Evolutionary conservation across 2,888 invertebrate species (phyloP).

Genomic region (Nebria brevicollis): DNA sequence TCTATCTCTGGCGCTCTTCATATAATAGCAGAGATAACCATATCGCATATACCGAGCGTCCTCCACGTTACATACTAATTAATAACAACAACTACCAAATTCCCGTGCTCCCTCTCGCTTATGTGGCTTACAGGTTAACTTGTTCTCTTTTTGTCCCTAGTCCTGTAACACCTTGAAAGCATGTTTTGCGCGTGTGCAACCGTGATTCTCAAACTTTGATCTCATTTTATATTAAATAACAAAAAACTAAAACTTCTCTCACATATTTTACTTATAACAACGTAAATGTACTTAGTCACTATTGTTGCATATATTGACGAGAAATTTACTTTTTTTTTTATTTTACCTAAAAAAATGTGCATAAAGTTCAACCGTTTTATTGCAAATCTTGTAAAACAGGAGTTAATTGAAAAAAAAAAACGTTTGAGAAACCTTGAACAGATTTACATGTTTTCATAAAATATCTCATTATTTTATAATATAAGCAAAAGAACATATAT

Average conservation of each 20-base stretch:
- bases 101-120: neutral
- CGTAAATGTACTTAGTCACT: no score
- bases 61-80: constrained; percentile 38
- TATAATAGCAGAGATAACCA: neutral
- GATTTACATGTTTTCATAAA: neutral
- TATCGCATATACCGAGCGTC: neutral
- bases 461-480: neutral
- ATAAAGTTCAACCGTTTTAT: neutral
- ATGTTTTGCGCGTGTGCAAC: neutral
- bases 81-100: constrained; percentile 39
- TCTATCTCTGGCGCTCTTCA: constrained; percentile 32
- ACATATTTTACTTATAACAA: no score
- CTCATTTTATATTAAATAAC: no score
- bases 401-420: neutral
- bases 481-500: neutral
- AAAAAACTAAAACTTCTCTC: no score
- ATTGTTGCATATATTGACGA: no score
- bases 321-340: no score
- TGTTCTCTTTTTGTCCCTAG: neutral
- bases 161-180: neutral
- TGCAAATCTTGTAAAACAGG: neutral
- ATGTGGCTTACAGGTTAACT: neutral
- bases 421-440: neutral
- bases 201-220: neutral
- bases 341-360: no score